Evolutionary conservation across 2,113 vertebrate species (phyloP), one percentile per base, ranked within the genome.

Genomic region (Benthochromis sp.): DNA sequence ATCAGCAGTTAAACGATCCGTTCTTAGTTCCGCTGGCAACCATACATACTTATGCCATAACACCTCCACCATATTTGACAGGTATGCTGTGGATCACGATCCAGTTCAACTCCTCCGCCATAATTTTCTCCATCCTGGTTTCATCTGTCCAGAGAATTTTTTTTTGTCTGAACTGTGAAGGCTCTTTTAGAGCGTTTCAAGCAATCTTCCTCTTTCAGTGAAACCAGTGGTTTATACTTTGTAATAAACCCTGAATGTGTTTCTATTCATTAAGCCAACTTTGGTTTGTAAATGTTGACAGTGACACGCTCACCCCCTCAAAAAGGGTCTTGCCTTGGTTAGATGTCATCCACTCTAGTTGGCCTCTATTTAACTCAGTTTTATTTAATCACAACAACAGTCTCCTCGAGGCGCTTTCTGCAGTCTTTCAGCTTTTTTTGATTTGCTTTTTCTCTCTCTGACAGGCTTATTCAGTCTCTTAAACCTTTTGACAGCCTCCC

Each of bases 1-100:
- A 66, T 8, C 31, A 66, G 17, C 61, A 66, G 6, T 36, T n/a
- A 36, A 3, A 2, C 0, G 0, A 36, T 66, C 4, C 1, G 1
- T 66, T 2, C 17, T 66, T 11, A 36, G 31, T n/a, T 27, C 54
- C 3, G 1, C 54, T 66, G 31, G 4, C 6, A 63, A 36, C 27
- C 27, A 31, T 17, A 63, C 29, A 34, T 63, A 63, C 29, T 34
- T 1, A 3, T 63, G 9, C 59, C 59, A 34, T 1, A 1, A 63
- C 59, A 63, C 6, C 59, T 63, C 59, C 59, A 3, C 5, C 2
- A 34, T 0, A 2, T 63, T 36, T 63, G 3, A 63, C 59, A 63
- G 31, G 17, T 8, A 36, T n/a, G 61, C 4, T 66, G 0, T 34
- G 10, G 61, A 36, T 36, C 61, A 36, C 1, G 10, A 66, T 0